Evolutionary conservation across 35 echinoderm and acorn worm genomes (phyloP).

Genomic region (Anneissia japonica): DNA sequence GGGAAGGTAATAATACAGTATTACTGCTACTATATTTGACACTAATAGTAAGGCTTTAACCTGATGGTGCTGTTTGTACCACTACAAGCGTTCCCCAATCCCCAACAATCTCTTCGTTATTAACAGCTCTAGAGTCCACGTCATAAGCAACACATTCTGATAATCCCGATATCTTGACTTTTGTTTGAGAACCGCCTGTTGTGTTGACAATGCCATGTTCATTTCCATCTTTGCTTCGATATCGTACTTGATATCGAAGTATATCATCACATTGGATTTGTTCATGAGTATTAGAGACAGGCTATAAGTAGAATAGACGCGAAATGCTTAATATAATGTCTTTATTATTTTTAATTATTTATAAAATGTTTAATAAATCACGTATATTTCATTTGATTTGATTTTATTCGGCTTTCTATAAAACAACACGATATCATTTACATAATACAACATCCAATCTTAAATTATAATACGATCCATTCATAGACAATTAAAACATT

Average conservation of each 20-base stretch:
- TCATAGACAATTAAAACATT: no score
- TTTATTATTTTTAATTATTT: no score
- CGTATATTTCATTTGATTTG: no score
- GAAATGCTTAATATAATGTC: no score
- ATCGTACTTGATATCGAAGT: neutral
- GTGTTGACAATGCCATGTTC: neutral
- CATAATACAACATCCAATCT: no score
- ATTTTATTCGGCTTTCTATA: no score
- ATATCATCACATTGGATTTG: neutral
- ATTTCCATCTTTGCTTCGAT: neutral
- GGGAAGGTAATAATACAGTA: no score
- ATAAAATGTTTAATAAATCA: no score
- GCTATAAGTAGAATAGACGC: no score
- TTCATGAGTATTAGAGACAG: neutral
- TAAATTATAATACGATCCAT: no score
- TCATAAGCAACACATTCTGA: neutral
- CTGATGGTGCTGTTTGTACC: neutral
- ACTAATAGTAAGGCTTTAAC: neutral
- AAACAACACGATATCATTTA: no score
- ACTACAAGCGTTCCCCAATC: neutral
- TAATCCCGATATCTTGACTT: neutral
- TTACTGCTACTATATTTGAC: no score
- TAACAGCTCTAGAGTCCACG: neutral
- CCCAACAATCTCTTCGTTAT: neutral
- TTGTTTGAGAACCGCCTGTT: neutral